Base-by-base conservation (phyloP, 2,797 vertebrate genomes). In the Triplophysa yarkandensis region DNA sequence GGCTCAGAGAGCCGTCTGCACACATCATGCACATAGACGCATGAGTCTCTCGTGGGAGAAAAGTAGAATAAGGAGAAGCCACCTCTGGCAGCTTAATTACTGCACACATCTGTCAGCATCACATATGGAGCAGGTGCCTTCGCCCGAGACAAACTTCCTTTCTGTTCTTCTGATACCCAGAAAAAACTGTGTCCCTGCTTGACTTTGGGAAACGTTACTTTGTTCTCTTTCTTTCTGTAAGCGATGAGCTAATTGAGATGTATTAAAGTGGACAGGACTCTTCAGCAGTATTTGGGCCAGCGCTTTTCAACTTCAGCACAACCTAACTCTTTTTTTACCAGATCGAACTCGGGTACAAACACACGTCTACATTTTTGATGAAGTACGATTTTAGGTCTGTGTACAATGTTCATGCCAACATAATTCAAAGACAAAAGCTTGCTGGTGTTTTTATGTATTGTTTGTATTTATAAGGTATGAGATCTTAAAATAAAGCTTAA, bases 21-120 rank as follows among this genome's bases (percentile, higher is more conserved):
- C 65, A 28, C 77, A 68, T 43, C 17, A 55, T 23, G 43, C 71
- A 69, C 57, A 62, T 27, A 68, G 21, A 65, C 61, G 36, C 70
- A 36, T 27, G 6, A 0, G 48, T 2, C 21, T 36, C 73, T 57
- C 87, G 23, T 1, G 67, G 84, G 86, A 80, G 82, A 81, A 79
- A 62, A 9, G 71, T 60, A 85, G 87, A 89, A 90, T 89, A 85
- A 85, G 68, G 83, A 84, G 43, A 63, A 81, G 50, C 84, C 88
- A 89, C 88, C 87, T 86, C 87, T 89, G 86, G 90, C 87, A 85
- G 83, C 85, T 86, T 91, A 91, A 91, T 91, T 90, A 92, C 89
- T 82, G 76, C 27, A 41, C 78, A 78, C 89, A 91, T 90, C 91
- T 91, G 90, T 80, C 85, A 81, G 73, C 71, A 57, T 68, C 82